Percentiles rank a stretch among this genome's conserved stretches.
Conservation (phyloP, 2,888 invertebrate species). For the Ichneumon xanthorius region DNA sequence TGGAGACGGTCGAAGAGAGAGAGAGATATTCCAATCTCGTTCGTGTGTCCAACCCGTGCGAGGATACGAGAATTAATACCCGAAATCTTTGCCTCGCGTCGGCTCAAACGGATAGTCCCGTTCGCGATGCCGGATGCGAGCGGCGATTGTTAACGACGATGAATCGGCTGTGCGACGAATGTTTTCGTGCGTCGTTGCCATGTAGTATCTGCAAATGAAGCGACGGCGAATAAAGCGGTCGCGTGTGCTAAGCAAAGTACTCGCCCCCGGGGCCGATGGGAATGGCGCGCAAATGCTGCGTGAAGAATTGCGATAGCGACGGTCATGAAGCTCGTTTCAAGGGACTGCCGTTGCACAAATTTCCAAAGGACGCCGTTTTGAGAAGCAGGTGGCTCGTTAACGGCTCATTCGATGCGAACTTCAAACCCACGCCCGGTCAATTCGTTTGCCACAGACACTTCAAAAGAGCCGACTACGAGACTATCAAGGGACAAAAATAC, state of each 20-base stretch:
- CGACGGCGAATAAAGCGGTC: conserved; percentile 77
- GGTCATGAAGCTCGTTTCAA: conserved; percentile 88
- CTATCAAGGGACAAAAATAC: conserved; percentile 90
- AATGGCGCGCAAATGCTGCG: conserved; percentile 89
- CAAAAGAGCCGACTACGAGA: conserved; percentile 90
- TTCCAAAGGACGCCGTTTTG: conserved; percentile 88
- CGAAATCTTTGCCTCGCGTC: neutral
- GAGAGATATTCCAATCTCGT: conserved; percentile 16
- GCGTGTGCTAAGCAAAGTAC: conserved; percentile 74
- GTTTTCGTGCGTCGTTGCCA: conserved; percentile 69
- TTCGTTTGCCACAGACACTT: conserved; percentile 92
- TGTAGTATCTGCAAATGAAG: conserved; percentile 76
- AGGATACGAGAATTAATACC: conserved; percentile 11
- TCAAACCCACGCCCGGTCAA: conserved; percentile 87
- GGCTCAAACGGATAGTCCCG: neutral
- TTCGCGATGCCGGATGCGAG: conserved; percentile 6
- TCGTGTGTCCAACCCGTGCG: conserved; percentile 1
- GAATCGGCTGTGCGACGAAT: conserved; percentile 20
- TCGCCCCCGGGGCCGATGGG: conserved; percentile 74
- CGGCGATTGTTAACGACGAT: conserved; percentile 33
- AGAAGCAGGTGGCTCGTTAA: conserved; percentile 89
- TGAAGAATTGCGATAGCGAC: conserved; percentile 88
- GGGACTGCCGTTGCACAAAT: conserved; percentile 92
- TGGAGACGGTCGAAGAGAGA: conserved; percentile 17
- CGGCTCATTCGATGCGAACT: conserved; percentile 87